Evolutionary conservation across 2,113 vertebrate genomes (phyloP).

Genomic region (Sminthopsis crassicaudata): DNA sequence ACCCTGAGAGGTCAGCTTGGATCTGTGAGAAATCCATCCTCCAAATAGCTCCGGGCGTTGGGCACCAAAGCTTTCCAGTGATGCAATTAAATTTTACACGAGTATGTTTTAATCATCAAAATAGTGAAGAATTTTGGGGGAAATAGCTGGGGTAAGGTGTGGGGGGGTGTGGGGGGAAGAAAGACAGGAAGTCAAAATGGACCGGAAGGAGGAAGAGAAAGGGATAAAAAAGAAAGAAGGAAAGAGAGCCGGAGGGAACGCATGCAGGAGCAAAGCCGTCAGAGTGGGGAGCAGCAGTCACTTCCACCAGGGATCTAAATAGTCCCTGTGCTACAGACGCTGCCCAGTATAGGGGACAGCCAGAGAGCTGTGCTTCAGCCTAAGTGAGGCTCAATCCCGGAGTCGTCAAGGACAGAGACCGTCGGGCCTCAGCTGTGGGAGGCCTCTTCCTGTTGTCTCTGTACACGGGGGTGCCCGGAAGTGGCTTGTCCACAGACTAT

Average conservation of each 20-base stretch:
- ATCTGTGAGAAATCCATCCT: background rate
- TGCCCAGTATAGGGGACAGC: background rate
- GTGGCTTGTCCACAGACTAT: accelerated
- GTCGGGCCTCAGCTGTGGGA: background rate
- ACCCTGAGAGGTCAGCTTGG: background rate
- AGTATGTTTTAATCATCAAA: background rate
- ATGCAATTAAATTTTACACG: background rate
- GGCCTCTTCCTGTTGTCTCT: background rate
- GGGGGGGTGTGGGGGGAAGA: background rate
- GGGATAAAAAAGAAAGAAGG: background rate
- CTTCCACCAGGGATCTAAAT: background rate
- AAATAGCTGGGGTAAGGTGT: background rate
- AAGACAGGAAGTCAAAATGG: background rate
- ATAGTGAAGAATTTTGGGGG: background rate
- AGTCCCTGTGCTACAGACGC: background rate
- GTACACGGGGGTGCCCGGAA: background rate
- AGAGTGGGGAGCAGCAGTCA: background rate
- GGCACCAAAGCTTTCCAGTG: background rate
- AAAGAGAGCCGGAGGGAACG: background rate
- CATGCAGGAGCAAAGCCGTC: background rate
- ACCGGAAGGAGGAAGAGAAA: background rate
- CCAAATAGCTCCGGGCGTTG: background rate
- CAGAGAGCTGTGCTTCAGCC: background rate
- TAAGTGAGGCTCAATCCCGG: background rate
- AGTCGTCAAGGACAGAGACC: conserved; percentile 17